Base-by-base conservation (phyloP, 2,797 vertebrate genomes). In the Coracias cyanogaster region DNA sequence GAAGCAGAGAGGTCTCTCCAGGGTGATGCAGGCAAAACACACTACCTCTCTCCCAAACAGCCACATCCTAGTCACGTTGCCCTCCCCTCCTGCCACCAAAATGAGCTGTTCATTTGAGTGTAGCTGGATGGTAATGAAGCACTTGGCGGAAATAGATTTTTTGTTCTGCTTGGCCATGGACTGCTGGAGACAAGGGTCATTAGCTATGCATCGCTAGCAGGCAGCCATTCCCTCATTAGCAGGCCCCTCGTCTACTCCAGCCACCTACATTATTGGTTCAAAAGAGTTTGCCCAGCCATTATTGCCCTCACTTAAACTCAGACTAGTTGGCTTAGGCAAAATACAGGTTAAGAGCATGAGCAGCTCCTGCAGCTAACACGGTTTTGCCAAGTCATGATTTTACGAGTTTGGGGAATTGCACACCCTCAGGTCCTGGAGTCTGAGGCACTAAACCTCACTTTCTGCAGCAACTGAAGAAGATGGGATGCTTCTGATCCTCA, bases 151-250 rank as follows among this genome's bases (percentile, higher is more conserved):
- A 91, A 94, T 7, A 62, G 86, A 85, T 85, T 81, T 95, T 82
- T 81, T 80, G 80, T 83, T 88, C 86, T 5, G 49, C 92, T 61
- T 71, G 61, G 51, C 78, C 2, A 1, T 33, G 57, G 84, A 7
- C 61, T 80, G 65, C 76, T 72, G 69, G 64, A 95, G 93, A 72
- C 74, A 57, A 82, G 43, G 65, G 33, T 83, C 58, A 73, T 97
- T 96, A 96, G 90, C 93, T 91, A 94, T 92, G 94, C 94, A 92
- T 55, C 9, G 8, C 86, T 69, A 92, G 84, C 90, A 87, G 81
- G 93, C 94, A 95, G 96, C 90, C 55, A 3, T 43, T 95, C 74
- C 62, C 86, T 97, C 94, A 95, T 97, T 95, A 96, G 92, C 84
- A 90, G 76, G 73, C 80, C 58, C 33, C 76, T 93, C n/a, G 0